Evolutionary conservation across 2,888 invertebrate species (phyloP), one percentile per base, ranked within the genome.

Genomic region (Ligdia adustata): DNA sequence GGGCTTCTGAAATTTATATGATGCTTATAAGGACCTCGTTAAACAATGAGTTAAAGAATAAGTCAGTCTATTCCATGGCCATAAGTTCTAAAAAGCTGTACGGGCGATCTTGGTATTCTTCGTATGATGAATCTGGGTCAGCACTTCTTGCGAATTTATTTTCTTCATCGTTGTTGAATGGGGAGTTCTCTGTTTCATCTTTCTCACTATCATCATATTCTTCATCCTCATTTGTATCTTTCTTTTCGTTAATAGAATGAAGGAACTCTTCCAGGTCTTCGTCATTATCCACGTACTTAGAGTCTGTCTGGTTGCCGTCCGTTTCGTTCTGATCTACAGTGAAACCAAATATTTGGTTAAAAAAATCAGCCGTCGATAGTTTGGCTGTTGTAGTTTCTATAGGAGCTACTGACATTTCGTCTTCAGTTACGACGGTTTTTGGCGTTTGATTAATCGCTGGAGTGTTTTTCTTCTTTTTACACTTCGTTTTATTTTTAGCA

Each of bases 21-120:
- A n/a, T n/a, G n/a, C n/a, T n/a, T n/a, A n/a, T n/a, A n/a, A n/a
- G n/a, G n/a, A n/a, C n/a, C n/a, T n/a, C n/a, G n/a, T n/a, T n/a
- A n/a, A n/a, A n/a, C n/a, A n/a, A n/a, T n/a, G n/a, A n/a, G n/a
- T 22, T 6, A 22, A 52, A 35, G 50, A 34, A 49, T 56, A 57
- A 50, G 55, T 82, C 79, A 82, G 79, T 82, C 82, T 86, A 89
- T 71, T 86, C 81, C 83, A 87, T 86, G 64, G 80, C 78, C 79
- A 89, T 82, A 65, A 89, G 63, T 72, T 87, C 87, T 69, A 89
- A 66, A 63, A 89, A 73, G 61, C 78, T 84, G 55, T 70, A 78
- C 32, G 78, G 82, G 41, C 61, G 73, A 13, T 75, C 75, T 54
- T 66, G 60, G 49, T 67, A 74, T 40, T 75, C 76, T 24, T 70